Percentiles rank a stretch among this genome's conserved stretches.
These are phyloP conservation scores for Rhagologus leucostigma DNA, from an alignment of 2,113 vertebrate genomes.

Conservation along the genomic window DNA sequence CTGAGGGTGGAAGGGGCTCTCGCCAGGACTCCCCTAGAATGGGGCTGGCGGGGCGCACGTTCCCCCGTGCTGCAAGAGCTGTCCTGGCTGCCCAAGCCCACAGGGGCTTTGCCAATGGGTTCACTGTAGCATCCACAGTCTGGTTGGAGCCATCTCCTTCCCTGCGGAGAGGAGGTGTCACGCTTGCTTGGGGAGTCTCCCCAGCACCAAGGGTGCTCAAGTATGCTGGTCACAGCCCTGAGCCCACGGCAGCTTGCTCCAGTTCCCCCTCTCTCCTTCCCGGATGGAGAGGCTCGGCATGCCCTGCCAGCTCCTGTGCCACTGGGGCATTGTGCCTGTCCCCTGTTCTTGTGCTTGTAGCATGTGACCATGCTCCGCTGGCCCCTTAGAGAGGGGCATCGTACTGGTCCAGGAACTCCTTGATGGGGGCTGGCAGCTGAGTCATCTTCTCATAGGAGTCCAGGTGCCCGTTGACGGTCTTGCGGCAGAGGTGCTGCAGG, in stretches of 20 bases:
- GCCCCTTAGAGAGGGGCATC: slow-evolving; percentile 85
- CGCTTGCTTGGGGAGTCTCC: background rate
- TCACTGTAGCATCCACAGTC: slow-evolving; percentile 26
- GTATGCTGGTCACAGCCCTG: background rate
- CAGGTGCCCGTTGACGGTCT: slow-evolving; percentile 90
- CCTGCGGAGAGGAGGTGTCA: background rate
- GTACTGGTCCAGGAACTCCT: slow-evolving; percentile 92
- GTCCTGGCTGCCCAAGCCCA: background rate
- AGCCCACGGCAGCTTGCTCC: background rate
- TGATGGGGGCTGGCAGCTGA: slow-evolving; percentile 86
- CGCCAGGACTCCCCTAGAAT: background rate
- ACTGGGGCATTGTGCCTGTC: background rate
- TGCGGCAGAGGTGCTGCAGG: slow-evolving; percentile 93
- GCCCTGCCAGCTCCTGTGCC: background rate
- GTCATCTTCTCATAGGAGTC: slow-evolving; percentile 84
- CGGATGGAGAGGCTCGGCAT: background rate
- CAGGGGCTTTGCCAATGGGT: background rate
- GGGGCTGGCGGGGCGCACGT: accelerated
- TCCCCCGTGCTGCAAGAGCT: accelerated
- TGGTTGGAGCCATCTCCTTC: background rate
- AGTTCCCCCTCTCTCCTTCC: background rate
- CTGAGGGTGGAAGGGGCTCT: background rate
- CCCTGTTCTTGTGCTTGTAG: slow-evolving; percentile 58
- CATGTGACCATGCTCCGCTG: background rate
- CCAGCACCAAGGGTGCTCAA: background rate